Base-by-base conservation (phyloP, 2,113 vertebrate species). In the Mustelus asterias region DNA sequence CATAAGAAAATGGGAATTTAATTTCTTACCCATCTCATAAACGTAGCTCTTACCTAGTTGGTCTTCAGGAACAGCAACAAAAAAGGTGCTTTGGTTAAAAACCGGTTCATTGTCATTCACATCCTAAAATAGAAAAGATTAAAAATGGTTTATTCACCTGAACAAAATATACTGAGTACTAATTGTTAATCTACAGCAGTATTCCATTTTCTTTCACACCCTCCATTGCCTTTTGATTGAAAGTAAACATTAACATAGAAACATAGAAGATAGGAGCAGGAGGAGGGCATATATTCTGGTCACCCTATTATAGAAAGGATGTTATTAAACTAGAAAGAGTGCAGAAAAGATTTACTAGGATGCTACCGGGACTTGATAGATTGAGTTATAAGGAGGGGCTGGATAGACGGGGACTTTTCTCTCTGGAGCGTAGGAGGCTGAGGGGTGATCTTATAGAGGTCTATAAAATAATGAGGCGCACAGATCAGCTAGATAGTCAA, bases 91-190 rank as follows among this genome's bases (percentile, higher is more conserved):
- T 72, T 95, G 94, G 94, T 95, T 95, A 72, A 95, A 95, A 72
- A 95, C 69, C 16, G 94, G 94, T 26, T 70, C 67, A 95, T 95
- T 95, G 69, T 95, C 94, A 29, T 95, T 95, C 94, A 95, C 44
- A 33, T 95, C 94, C 94, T 95, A 33, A 0, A 95, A 95, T 76
- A 72, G 72, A 95, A 26, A 4, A 95, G 48, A 72, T 72, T 54
- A 72, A 70, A 13, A 54, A 22, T 70, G 11, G 69, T 72, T 72
- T 95, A 93, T 90, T 60, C 26, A 90, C 18, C 33, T 60, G 54
- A 33, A 33, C 26, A 33, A 90, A 90, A 90, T 63, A 60, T 33
- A 60, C 88, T 60, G 14, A 29, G 26, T 26, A 60, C 54, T 63
- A 60, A 90, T 33, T 89, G 2, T 89, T 90, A 90, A 58, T 90